Evolutionary conservation across 2,797 vertebrate species (phyloP).

Genomic region (Lepidocolaptes lacrymiger): DNA sequence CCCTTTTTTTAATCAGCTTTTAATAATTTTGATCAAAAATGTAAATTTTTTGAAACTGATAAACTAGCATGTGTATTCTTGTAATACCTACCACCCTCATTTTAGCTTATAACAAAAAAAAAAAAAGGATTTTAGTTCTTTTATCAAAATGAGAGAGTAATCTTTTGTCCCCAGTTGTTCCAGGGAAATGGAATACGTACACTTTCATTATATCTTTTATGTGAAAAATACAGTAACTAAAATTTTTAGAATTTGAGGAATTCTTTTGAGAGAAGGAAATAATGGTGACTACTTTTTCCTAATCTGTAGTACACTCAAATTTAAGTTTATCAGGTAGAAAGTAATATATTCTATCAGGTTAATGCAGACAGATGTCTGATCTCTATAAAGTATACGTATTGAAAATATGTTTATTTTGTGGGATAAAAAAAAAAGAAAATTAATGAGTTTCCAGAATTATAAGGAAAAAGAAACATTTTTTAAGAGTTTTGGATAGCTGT

Average conservation of each 20-base stretch:
- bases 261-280: background rate
- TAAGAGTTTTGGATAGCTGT: background rate
- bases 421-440: fast-evolving
- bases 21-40: background rate
- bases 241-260: background rate
- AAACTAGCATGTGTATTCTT: background rate
- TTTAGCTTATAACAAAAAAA: background rate
- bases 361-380: background rate
- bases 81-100: background rate
- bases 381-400: background rate
- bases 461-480: background rate
- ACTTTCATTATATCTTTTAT: background rate
- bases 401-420: background rate
- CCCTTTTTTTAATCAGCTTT: fast-evolving
- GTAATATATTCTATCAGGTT: background rate
- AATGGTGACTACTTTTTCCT: background rate
- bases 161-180: background rate
- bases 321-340: background rate
- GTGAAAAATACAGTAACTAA: background rate
- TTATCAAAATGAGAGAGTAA: background rate
- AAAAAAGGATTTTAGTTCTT: background rate
- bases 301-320: background rate
- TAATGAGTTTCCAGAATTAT: background rate
- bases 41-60: background rate
- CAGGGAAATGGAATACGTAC: background rate